Conservation (phyloP, 2,888 invertebrate species). For the Melieria picta region DNA sequence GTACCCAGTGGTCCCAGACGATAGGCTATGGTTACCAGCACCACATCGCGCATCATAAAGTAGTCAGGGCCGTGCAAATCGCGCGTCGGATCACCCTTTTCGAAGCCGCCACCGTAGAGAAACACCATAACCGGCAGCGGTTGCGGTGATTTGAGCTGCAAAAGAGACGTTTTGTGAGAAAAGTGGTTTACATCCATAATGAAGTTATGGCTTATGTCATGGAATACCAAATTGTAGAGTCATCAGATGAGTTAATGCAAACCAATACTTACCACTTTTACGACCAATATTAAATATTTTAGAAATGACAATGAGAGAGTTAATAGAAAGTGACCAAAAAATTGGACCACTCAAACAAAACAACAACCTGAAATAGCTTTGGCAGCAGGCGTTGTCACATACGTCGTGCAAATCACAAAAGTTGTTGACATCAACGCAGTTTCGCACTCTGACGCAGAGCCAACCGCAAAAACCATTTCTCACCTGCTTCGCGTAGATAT, state of each 20-base stretch:
- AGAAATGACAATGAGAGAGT: no score
- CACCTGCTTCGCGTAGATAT: slow-evolving; percentile 62
- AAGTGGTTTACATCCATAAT: neutral
- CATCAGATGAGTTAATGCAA: no score
- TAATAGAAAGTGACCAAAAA: no score
- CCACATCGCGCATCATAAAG: slow-evolving; percentile 65
- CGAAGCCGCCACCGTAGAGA: slow-evolving; percentile 68
- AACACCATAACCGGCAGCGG: slow-evolving; percentile 65
- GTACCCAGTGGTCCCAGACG: slow-evolving; percentile 65
- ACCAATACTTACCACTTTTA: no score
- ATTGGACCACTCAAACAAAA: no score
- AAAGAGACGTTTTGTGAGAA: neutral
- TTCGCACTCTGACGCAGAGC: neutral
- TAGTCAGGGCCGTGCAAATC: slow-evolving; percentile 65
- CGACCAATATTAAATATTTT: no score
- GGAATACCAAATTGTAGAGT: no score
- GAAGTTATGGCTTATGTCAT: no score
- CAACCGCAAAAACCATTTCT: slow-evolving; percentile 28
- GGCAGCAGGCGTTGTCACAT: no score
- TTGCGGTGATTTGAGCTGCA: slow-evolving; percentile 44
- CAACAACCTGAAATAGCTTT: no score
- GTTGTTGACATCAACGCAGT: neutral
- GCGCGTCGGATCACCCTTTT: slow-evolving; percentile 62
- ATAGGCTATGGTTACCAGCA: slow-evolving; percentile 67
- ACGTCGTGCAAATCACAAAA: neutral